These are phyloP conservation scores for Passer domesticus DNA, from an alignment of 2,113 vertebrate genomes.

Conservation along the genomic window DNA sequence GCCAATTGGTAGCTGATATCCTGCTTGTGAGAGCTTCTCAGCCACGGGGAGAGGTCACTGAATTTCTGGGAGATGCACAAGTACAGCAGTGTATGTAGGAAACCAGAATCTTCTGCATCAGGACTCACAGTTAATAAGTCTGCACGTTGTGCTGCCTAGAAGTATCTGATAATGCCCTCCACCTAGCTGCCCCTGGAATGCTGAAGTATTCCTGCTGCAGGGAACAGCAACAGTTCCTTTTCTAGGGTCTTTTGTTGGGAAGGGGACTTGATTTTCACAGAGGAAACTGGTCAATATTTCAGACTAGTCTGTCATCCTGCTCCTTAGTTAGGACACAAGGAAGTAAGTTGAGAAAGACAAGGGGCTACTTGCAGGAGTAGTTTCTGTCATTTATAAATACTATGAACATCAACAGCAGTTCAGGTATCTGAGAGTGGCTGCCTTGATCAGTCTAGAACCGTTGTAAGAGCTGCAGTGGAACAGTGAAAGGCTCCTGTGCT, in stretches of 20 bases:
- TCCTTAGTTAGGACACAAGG: not conserved
- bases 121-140: conserved; percentile 17
- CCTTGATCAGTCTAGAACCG: not conserved
- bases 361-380: not conserved
- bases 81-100: conserved; percentile 42
- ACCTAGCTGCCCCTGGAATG: not conserved
- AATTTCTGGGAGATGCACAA: conserved; percentile 12
- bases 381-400: conserved; percentile 37
- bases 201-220: not conserved
- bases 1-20: conserved; percentile 31
- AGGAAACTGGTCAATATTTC: not conserved
- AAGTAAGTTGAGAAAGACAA: not conserved
- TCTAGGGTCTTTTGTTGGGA: not conserved
- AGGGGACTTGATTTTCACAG: not conserved
- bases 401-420: not conserved
- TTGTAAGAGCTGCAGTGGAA: not conserved
- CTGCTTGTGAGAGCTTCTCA: conserved; percentile 47
- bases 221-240: not conserved
- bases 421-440: not conserved
- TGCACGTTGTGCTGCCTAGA: not conserved
- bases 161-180: conserved; percentile 6
- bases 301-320: not conserved
- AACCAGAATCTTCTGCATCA: not conserved
- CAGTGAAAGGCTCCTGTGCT: not conserved
- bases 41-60: not conserved